Conservation (phyloP, 2,113 vertebrate genomes). For the Colistium nudipinnis region DNA sequence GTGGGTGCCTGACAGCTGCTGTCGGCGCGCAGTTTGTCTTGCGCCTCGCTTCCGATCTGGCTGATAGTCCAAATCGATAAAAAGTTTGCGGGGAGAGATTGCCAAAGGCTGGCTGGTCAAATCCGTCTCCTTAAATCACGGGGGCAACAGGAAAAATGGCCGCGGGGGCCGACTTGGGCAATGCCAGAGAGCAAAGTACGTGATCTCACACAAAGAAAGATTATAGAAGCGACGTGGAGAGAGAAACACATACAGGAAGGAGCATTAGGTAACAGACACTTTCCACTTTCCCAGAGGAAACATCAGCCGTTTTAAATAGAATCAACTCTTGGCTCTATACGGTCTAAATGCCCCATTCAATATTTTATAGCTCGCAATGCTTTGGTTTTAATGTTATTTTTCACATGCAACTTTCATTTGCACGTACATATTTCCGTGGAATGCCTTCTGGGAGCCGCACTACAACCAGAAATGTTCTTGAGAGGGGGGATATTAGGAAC, state of each 20-base stretch:
- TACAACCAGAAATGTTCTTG: not conserved
- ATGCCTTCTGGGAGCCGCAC: not conserved
- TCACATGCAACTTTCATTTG: no score
- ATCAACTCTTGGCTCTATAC: no score
- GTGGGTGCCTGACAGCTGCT: conserved; percentile 24
- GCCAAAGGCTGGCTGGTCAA: conserved; percentile 14
- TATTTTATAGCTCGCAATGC: no score
- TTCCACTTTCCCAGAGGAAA: conserved; percentile 23
- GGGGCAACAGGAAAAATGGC: conserved; percentile 10
- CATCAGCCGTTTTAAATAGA: no score
- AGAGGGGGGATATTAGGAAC: not conserved
- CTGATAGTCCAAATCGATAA: conserved; percentile 36
- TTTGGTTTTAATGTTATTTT: no score
- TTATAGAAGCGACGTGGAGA: not conserved
- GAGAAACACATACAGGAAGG: conserved; percentile 6
- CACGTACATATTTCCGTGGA: not conserved
- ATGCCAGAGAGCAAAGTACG: conserved; percentile 4
- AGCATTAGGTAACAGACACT: not conserved
- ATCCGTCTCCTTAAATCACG: conserved; percentile 35
- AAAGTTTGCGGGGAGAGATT: conserved; percentile 10
- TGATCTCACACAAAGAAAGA: conserved; percentile 13
- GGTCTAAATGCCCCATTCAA: no score
- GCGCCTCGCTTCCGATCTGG: conserved; percentile 14
- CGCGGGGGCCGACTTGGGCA: conserved; percentile 20
- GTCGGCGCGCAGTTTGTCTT: conserved; percentile 23